A percentile compares a stretch with the other conserved stretches of the same genome.
Evolutionary conservation across 2,113 vertebrate genomes (phyloP).

Genomic region (Hyperoodon ampullatus): DNA sequence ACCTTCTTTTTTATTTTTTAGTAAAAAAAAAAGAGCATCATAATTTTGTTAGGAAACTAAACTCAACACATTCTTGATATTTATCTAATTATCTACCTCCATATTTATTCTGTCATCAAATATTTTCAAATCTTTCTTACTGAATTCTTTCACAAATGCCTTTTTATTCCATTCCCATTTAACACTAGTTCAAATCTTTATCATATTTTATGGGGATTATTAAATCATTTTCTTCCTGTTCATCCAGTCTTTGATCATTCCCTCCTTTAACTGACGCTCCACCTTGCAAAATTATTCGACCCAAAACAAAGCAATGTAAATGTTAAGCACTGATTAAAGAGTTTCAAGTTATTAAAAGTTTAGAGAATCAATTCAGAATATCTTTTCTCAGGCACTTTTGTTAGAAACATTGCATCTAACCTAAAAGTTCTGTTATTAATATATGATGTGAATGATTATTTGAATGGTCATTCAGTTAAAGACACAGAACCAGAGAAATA

Average conservation of each 20-base stretch:
- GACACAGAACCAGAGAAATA: slow-evolving; percentile 55
- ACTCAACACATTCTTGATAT: not conserved
- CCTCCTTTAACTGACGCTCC: not conserved
- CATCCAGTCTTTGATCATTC: not conserved
- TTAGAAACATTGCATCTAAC: slow-evolving; percentile 18
- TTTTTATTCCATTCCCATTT: not conserved
- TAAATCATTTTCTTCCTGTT: not conserved
- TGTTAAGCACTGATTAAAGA: not conserved
- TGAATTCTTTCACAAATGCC: not conserved
- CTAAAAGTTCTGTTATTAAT: slow-evolving; percentile 64
- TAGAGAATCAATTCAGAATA: slow-evolving; percentile 11
- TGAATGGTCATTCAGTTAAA: slow-evolving; percentile 49
- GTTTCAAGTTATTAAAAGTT: not conserved
- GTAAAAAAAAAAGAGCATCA: not conserved
- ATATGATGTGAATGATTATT: slow-evolving; percentile 65
- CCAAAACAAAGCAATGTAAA: not conserved
- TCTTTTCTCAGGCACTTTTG: not conserved
- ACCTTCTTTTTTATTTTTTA: not conserved
- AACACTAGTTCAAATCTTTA: not conserved
- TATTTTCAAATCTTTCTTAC: not conserved
- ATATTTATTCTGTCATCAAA: not conserved
- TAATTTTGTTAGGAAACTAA: not conserved
- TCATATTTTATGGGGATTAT: not conserved
- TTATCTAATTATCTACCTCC: not conserved
- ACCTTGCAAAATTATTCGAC: not conserved